Conservation (phyloP, 2,888 invertebrate species). For the Smittia aterrima region DNA sequence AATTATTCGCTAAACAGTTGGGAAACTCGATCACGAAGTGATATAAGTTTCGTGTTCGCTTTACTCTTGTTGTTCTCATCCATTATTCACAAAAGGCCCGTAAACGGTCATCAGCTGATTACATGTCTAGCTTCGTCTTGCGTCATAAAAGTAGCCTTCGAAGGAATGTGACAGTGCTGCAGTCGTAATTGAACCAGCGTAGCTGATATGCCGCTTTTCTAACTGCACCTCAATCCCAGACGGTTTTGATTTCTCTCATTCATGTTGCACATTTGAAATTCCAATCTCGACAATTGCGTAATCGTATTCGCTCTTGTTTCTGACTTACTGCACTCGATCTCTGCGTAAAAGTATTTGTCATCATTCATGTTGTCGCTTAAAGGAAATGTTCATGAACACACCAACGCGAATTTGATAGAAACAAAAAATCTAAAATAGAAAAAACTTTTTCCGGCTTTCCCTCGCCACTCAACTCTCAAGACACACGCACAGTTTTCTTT, state of each 20-base stretch:
- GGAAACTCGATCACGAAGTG: constrained; percentile 6
- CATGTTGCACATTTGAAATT: constrained; percentile 8
- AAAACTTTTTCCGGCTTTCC: constrained; percentile 39
- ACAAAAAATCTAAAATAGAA: constrained; percentile 1
- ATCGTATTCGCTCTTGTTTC: constrained; percentile 11
- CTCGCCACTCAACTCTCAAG: constrained; percentile 3
- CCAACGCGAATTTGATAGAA: neutral
- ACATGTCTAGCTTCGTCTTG: neutral
- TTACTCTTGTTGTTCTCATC: constrained; percentile 3
- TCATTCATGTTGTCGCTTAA: neutral
- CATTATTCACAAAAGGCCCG: neutral
- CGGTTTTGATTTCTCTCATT: neutral
- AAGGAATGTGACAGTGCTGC: constrained; percentile 29
- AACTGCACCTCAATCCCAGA: constrained; percentile 4
- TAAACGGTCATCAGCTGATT: constrained; percentile 15
- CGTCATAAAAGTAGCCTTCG: constrained; percentile 35
- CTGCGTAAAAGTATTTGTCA: neutral
- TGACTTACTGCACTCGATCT: constrained; percentile 22
- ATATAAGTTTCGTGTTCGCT: neutral
- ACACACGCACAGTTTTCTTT: neutral
- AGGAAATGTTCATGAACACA: neutral
- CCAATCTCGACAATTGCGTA: neutral
- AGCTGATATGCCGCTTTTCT: neutral
- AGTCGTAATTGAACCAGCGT: neutral
- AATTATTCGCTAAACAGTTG: neutral